Conservation (phyloP, 2,888 invertebrate species). For the Clivina fossor region DNA sequence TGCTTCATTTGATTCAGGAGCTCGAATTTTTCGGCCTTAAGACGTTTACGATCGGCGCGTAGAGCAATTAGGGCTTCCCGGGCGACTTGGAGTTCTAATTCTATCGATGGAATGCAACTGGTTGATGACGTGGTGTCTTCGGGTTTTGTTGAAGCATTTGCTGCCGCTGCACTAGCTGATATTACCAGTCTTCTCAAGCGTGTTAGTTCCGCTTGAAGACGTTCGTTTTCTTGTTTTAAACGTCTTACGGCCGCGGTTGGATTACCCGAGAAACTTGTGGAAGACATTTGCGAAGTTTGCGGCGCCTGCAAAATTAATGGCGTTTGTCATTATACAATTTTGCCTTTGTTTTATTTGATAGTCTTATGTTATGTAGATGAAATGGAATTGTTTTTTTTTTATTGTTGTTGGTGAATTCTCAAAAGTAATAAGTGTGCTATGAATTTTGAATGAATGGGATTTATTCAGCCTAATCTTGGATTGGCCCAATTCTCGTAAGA, state of each 20-base stretch:
- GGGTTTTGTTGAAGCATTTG: slow-evolving; percentile 50
- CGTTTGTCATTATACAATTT: too few species aligned
- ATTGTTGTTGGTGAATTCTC: too few species aligned
- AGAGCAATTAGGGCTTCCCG: slow-evolving; percentile 79
- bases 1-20: slow-evolving; percentile 93
- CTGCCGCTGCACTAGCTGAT: slow-evolving; percentile 61
- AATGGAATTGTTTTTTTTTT: too few species aligned
- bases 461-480: too few species aligned
- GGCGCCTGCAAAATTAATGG: neutral
- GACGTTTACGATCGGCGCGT: slow-evolving; percentile 85
- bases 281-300: neutral
- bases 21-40: slow-evolving; percentile 93
- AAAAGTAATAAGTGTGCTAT: too few species aligned
- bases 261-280: slow-evolving; percentile 42
- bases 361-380: too few species aligned
- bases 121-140: slow-evolving; percentile 46
- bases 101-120: slow-evolving; percentile 58
- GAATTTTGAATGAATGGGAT: too few species aligned
- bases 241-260: slow-evolving; percentile 60
- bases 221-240: slow-evolving; percentile 75
- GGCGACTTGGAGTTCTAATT: slow-evolving; percentile 61
- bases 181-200: slow-evolving; percentile 68
- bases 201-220: slow-evolving; percentile 71
- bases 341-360: too few species aligned
- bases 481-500: too few species aligned